phyloP scores from a whole-genome alignment of 2,797 vertebrate genomes.

The Heliangelus exortis region DNA sequence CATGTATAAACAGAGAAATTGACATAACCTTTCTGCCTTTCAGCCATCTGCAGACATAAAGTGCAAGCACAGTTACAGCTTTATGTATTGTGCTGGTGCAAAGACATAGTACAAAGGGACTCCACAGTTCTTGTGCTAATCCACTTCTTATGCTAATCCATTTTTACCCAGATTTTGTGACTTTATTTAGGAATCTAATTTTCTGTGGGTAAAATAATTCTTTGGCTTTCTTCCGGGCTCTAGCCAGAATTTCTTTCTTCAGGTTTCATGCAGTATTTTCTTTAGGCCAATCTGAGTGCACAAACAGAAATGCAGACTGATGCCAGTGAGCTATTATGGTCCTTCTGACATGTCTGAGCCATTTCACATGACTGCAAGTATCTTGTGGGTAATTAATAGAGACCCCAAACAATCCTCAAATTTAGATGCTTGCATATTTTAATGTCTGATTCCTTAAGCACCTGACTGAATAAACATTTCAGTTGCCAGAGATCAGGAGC shows the following conservation, averaged over 20 bases:
- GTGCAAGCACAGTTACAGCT: slow-evolving; percentile 5
- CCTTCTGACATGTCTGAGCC: slow-evolving; percentile 25
- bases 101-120: background rate
- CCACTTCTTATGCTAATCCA: slow-evolving; percentile 44
- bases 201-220: slow-evolving; percentile 17
- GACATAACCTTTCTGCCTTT: slow-evolving; percentile 51
- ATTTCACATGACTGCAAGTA: slow-evolving; percentile 42
- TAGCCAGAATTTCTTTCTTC: background rate
- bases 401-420: background rate
- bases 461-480: background rate
- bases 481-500: background rate
- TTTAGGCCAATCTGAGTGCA: background rate
- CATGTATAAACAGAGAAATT: slow-evolving; percentile 20
- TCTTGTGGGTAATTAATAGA: background rate
- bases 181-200: slow-evolving; percentile 26
- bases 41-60: background rate
- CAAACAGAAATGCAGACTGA: background rate
- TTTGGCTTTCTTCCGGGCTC: slow-evolving; percentile 14
- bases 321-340: background rate
- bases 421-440: slow-evolving; percentile 32
- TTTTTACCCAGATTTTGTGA: slow-evolving; percentile 41
- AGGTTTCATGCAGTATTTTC: background rate
- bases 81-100: slow-evolving; percentile 12
- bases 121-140: slow-evolving; percentile 34
- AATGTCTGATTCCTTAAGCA: slow-evolving; percentile 20